A percentile compares a stretch with the other conserved stretches of the same genome.
Evolutionary conservation across 2,888 invertebrate species (phyloP).

Genomic region (Alviniconcha strummeri): DNA sequence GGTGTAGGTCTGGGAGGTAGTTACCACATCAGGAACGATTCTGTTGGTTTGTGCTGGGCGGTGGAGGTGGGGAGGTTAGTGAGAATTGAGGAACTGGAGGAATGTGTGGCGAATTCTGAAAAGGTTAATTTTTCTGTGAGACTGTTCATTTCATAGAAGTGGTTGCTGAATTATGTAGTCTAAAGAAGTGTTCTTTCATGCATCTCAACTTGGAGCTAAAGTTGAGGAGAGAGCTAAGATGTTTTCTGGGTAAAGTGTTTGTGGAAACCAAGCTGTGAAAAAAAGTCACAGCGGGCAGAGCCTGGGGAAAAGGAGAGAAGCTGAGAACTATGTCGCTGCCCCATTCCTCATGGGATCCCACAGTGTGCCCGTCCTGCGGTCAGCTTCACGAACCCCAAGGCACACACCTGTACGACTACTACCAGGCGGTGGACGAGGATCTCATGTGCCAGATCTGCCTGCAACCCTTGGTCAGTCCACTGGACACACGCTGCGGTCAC

Average conservation of each 20-base stretch:
- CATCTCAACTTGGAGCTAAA: neutral
- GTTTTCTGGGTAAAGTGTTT: no score
- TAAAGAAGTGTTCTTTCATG: neutral
- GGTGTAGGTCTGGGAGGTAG: constrained; percentile 1
- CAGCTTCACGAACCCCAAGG: constrained; percentile 67
- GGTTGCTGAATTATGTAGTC: neutral
- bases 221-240: neutral
- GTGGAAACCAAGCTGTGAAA: no score
- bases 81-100: neutral
- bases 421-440: constrained; percentile 74
- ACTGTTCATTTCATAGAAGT: neutral
- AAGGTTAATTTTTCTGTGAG: neutral
- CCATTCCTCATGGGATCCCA: constrained; percentile 53
- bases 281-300: no score
- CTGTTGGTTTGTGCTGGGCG: neutral
- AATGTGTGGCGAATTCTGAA: neutral
- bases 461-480: constrained; percentile 74
- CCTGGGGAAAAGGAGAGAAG: neutral
- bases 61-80: constrained; percentile 4
- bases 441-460: constrained; percentile 75
- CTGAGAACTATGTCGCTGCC: constrained; percentile 44
- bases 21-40: constrained; percentile 12
- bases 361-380: constrained; percentile 67
- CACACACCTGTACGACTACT: constrained; percentile 74
- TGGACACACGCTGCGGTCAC: constrained; percentile 73